Evolutionary conservation across 2,888 invertebrate species (phyloP).

Genomic region (Synergus umbraculus): DNA sequence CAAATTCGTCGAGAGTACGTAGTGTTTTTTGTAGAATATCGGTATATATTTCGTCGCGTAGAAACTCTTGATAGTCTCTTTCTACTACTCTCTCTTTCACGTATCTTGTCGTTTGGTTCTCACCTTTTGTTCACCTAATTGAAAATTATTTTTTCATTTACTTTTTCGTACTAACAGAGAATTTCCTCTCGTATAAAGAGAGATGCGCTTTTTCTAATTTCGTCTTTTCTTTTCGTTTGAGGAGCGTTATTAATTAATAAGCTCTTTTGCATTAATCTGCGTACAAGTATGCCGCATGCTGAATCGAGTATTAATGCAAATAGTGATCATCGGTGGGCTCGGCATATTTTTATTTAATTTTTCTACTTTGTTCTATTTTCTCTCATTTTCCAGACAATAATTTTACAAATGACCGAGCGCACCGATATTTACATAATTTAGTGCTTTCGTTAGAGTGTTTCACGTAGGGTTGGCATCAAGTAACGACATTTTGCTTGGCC

Average conservation of each 20-base stretch:
- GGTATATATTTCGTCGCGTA: conserved; percentile 35
- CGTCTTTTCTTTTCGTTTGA: neutral
- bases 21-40: conserved; percentile 23
- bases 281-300: conserved; percentile 38
- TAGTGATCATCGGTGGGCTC: conserved; percentile 34
- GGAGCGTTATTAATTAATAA: neutral
- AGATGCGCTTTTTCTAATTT: conserved; percentile 1
- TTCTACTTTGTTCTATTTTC: neutral
- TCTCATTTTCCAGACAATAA: neutral
- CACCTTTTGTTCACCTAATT: neutral
- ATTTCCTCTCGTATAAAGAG: neutral
- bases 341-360: neutral
- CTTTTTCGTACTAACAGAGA: neutral
- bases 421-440: conserved; percentile 29
- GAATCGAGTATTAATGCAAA: conserved; percentile 32
- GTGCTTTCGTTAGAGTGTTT: conserved; percentile 32
- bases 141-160: neutral
- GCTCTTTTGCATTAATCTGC: conserved; percentile 5
- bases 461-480: conserved; percentile 30
- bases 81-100: conserved; percentile 8
- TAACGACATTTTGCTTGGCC: conserved; percentile 33
- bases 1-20: conserved; percentile 10
- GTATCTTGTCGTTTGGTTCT: neutral
- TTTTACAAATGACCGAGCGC: neutral
- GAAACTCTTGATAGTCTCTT: conserved; percentile 37